Conservation (phyloP, 2,888 invertebrate genomes). For the Chymomyza caudatula region DNA sequence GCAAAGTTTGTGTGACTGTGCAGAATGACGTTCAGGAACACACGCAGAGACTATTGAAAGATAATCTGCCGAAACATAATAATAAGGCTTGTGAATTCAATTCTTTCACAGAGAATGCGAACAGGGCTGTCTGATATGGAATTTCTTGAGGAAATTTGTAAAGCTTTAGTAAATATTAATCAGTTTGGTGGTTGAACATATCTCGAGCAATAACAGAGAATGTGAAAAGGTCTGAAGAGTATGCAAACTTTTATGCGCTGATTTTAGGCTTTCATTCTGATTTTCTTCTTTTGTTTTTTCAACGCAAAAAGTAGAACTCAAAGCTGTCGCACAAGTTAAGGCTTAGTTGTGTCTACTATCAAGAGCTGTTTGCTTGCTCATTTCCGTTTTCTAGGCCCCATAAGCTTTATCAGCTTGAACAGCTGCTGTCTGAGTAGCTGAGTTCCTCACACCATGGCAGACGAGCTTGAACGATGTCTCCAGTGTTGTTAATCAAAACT, state of each 20-base stretch:
- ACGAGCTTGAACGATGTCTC: background rate
- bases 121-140: no score
- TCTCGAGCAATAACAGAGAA: no score
- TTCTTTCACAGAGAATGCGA: no score
- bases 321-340: background rate
- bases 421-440: background rate
- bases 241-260: background rate
- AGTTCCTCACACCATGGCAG: background rate
- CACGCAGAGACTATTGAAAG: no score
- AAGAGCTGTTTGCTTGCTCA: conserved; percentile 22
- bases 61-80: no score
- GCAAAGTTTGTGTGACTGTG: no score
- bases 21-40: no score
- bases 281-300: background rate
- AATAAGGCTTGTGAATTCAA: no score
- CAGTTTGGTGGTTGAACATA: no score
- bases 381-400: conserved; percentile 37
- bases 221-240: no score
- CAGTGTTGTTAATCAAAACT: background rate
- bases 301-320: background rate
- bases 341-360: background rate
- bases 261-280: background rate
- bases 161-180: no score
- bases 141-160: no score
- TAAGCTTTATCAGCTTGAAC: conserved; percentile 24